Base-by-base conservation (phyloP, 2,113 vertebrate genomes). In the Ardeotis arabs region DNA sequence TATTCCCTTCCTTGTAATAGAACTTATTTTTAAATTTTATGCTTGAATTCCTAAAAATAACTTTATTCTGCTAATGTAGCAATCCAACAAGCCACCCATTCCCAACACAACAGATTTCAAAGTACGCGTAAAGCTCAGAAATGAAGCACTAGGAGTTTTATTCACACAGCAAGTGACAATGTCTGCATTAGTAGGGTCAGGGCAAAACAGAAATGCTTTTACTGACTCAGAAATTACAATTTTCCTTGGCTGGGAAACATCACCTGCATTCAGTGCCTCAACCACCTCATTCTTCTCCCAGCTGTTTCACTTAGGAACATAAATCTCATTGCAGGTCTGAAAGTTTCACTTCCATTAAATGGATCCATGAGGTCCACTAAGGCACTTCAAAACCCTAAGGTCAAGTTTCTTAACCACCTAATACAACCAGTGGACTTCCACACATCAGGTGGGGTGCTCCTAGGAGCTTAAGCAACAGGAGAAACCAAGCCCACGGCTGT, bases 21-120 rank as follows among this genome's bases (percentile, higher is more conserved):
- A 98, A 94, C 77, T 82, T 49, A 74, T 97, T 96, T 95, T 92
- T 87, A 75, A 96, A 94, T 66, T 86, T 95, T 95, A 93, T 64
- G 94, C 91, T 96, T 90, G 80, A 95, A 84, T 97, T 97, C 94
- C 79, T 97, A 97, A 97, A 98, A 95, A 76, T 96, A 96, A 98
- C 95, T 97, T 98, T 93, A 97, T 96, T 97, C 92, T 90, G 77
- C 77, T 91, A 72, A 91, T 77, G 88, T 95, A 72, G 64, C 55
- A 96, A 67, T 84, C 74, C 70, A 81, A 95, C 33, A 89, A 79
- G 66, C 73, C 70, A 56, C 77, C 82, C 44, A 14, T 49, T 77
- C 82, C 78, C 72, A 86, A 76, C 35, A 80, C 50, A 89, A 82
- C 4, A 60, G 49, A 63, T 94, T 90, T 39, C 28, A 64, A 70